Evolutionary conservation across 2,888 invertebrate species (phyloP), one percentile per base, ranked within the genome.

Genomic region (Crioceris asparagi): DNA sequence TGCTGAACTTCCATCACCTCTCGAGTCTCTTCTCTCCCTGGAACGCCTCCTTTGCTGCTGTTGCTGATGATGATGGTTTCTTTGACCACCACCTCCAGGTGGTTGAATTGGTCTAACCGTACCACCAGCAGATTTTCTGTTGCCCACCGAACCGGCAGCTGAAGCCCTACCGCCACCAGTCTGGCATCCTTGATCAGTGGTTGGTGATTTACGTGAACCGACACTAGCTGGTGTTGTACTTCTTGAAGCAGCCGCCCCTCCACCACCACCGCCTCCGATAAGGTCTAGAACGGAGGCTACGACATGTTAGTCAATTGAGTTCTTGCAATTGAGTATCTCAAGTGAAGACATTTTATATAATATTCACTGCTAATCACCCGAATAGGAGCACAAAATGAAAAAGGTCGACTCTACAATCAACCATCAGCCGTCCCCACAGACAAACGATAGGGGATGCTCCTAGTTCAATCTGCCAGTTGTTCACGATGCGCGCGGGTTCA

Each of bases 111-210:
- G 27, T 6, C 27, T 12, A 6, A 27, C 27, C 12, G 6, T 25
- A n/a, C n/a, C n/a, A n/a, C n/a, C n/a, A n/a, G n/a, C n/a, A n/a
- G n/a, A n/a, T n/a, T n/a, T n/a, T n/a, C n/a, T n/a, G n/a, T n/a
- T n/a, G n/a, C n/a, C n/a, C n/a, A n/a, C n/a, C n/a, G n/a, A n/a
- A n/a, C n/a, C n/a, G n/a, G n/a, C n/a, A n/a, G n/a, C n/a, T n/a
- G n/a, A n/a, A n/a, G n/a, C 27, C 12, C 27, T 12, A 4, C 27
- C 45, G 43, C 56, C 55, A 15, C 66, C 65, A 23, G 71, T 82
- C 68, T 88, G 88, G 30, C 82, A 79, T 45, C 83, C 80, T 65
- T 88, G 84, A 62, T 92, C 91, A 49, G 79, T 76, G 2, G 87
- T 85, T 35, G 88, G 86, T 51, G 88, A 88, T 65, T 85, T 87